Evolutionary conservation across 2,888 invertebrate species (phyloP).

Genomic region (Unio pictorum): DNA sequence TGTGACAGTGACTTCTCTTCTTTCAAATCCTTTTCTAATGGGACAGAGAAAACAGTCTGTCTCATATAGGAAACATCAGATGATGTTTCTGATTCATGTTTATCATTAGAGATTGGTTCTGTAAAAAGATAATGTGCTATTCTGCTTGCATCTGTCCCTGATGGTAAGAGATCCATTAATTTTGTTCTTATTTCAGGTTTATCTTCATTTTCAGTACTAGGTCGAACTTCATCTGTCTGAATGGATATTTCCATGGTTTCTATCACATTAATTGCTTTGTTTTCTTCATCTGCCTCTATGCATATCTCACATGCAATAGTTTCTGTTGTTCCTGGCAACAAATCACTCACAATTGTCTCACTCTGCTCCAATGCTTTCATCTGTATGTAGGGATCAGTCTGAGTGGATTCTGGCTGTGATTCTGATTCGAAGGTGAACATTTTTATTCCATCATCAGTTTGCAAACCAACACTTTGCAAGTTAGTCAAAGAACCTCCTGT

Average conservation of each 20-base stretch:
- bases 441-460: slow-evolving; percentile 32
- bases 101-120: too few species aligned
- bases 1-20: too few species aligned
- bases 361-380: slow-evolving; percentile 15
- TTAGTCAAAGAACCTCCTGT: slow-evolving; percentile 44
- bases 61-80: too few species aligned
- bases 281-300: slow-evolving; percentile 24
- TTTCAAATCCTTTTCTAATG: too few species aligned
- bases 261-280: not conserved
- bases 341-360: slow-evolving; percentile 26
- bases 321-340: slow-evolving; percentile 17
- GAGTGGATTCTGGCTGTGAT: slow-evolving; percentile 12
- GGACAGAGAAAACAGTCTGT: too few species aligned
- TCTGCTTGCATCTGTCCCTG: too few species aligned
- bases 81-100: too few species aligned
- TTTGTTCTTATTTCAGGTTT: too few species aligned
- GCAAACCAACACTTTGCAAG: slow-evolving; percentile 32
- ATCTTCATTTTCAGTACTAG: too few species aligned
- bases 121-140: too few species aligned
- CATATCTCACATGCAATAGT: slow-evolving; percentile 20
- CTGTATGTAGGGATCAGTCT: slow-evolving; percentile 17
- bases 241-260: slow-evolving; percentile 16
- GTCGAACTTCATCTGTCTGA: slow-evolving; percentile 11
- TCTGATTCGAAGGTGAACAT: not conserved
- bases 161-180: too few species aligned